These are phyloP conservation scores for Aleadryas rufinucha DNA, from an alignment of 2,113 vertebrate species.

Conservation along the genomic window DNA sequence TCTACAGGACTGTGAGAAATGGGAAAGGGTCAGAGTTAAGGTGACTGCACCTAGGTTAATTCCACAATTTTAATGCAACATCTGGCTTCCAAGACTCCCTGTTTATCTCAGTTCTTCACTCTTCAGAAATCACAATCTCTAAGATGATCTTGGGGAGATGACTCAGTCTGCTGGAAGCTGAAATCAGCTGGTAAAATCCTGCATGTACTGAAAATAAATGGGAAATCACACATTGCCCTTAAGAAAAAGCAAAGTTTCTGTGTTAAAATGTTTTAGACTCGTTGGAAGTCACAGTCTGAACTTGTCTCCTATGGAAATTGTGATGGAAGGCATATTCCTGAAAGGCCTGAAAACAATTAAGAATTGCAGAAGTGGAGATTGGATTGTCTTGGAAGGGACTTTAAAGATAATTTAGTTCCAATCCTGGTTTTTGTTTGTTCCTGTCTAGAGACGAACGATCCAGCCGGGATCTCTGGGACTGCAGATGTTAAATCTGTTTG, in stretches of 20 bases:
- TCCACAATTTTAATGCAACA: neutral
- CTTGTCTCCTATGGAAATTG: neutral
- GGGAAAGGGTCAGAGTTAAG: neutral
- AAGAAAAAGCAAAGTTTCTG: accelerated
- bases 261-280: neutral
- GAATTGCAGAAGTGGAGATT: too few relatives aligned
- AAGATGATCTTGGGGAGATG: neutral
- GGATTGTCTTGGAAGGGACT: neutral
- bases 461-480: neutral
- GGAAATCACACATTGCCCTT: neutral
- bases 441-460: neutral
- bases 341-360: neutral
- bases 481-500: neutral
- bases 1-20: neutral
- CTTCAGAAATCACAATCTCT: neutral
- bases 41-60: neutral
- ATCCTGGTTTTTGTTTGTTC: accelerated
- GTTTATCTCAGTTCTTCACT: neutral
- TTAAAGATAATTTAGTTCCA: neutral
- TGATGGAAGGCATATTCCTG: neutral
- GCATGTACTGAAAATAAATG: neutral
- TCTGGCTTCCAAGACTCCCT: neutral
- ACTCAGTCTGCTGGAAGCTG: neutral
- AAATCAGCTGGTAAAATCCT: neutral
- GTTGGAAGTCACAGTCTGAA: neutral